Percentiles rank a stretch among this genome's conserved stretches.
phyloP scores from a whole-genome alignment of 2,797 vertebrate species.

The Hipposideros larvatus region DNA sequence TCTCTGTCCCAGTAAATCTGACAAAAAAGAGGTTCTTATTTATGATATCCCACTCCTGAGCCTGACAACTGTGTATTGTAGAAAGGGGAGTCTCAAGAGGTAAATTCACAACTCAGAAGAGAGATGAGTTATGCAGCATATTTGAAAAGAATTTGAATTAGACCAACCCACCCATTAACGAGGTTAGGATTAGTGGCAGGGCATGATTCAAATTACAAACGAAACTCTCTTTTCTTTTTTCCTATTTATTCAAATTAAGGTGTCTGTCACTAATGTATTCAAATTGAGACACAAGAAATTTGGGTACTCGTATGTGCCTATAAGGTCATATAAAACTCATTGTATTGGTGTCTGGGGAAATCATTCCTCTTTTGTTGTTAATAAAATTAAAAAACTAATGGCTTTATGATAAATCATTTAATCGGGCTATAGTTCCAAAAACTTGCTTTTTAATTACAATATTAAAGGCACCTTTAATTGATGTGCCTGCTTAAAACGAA shows the following conservation, averaged over 20 bases:
- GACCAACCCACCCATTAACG: neutral
- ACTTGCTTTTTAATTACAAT: constrained; percentile 84
- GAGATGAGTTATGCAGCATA: constrained; percentile 61
- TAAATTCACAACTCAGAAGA: constrained; percentile 63
- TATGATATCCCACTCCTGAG: constrained; percentile 53
- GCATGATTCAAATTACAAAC: constrained; percentile 20
- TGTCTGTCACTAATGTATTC: constrained; percentile 53
- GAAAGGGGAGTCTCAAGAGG: constrained; percentile 38
- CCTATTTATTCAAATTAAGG: constrained; percentile 62
- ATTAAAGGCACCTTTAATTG: constrained; percentile 83
- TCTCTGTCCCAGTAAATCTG: constrained; percentile 67
- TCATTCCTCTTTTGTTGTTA: constrained; percentile 59
- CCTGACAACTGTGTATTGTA: constrained; percentile 1
- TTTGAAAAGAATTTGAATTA: constrained; percentile 67
- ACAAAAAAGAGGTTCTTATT: constrained; percentile 69
- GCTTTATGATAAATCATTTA: constrained; percentile 59
- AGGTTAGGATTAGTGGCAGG: constrained; percentile 34
- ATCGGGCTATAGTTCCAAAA: constrained; percentile 68
- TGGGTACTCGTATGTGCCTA: neutral
- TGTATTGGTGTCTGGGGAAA: constrained; percentile 55
- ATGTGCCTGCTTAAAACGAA: constrained; percentile 79
- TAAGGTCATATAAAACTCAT: constrained; percentile 17
- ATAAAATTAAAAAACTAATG: constrained; percentile 62
- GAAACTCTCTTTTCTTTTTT: constrained; percentile 53
- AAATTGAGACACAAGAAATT: constrained; percentile 54